Percentiles rank a stretch among this genome's conserved stretches.
These are phyloP conservation scores for Pluvialis apricaria DNA, from an alignment of 2,113 vertebrate genomes.

Conservation along the genomic window DNA sequence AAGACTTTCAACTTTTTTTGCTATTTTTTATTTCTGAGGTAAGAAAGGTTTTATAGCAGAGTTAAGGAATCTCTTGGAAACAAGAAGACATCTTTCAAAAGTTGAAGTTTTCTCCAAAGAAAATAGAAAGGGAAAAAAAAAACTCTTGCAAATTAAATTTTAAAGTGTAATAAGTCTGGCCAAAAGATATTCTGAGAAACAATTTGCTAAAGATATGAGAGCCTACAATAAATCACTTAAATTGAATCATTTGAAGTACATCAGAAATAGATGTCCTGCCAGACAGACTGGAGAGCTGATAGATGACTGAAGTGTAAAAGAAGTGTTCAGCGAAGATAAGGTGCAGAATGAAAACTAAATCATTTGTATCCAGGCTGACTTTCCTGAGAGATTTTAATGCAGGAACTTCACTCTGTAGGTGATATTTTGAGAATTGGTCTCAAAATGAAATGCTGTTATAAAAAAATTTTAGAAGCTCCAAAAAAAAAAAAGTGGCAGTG, in stretches of 20 bases:
- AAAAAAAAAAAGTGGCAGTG: too few species aligned
- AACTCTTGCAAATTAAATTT: conserved; percentile 6
- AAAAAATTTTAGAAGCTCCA: neutral
- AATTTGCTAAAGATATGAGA: conserved; percentile 25
- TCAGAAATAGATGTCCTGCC: neutral
- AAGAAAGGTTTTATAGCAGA: neutral
- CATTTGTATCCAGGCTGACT: neutral
- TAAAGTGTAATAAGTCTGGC: conserved; percentile 46
- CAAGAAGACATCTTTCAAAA: neutral
- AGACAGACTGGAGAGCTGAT: conserved; percentile 11
- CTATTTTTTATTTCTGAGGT: neutral
- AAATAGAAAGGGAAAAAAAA: neutral
- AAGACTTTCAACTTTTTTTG: neutral
- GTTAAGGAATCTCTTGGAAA: neutral
- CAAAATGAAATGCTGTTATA: neutral
- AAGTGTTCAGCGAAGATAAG: neutral
- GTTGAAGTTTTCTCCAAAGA: neutral
- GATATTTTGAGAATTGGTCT: neutral
- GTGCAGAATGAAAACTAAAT: neutral
- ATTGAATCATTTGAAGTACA: conserved; percentile 3
- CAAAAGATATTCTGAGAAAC: conserved; percentile 39
- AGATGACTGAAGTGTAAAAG: neutral
- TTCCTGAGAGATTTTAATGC: neutral
- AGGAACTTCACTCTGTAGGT: neutral
- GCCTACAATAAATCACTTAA: neutral